Evolutionary conservation across 2,113 vertebrate species (phyloP).

Genomic region (Amazona guildingii): DNA sequence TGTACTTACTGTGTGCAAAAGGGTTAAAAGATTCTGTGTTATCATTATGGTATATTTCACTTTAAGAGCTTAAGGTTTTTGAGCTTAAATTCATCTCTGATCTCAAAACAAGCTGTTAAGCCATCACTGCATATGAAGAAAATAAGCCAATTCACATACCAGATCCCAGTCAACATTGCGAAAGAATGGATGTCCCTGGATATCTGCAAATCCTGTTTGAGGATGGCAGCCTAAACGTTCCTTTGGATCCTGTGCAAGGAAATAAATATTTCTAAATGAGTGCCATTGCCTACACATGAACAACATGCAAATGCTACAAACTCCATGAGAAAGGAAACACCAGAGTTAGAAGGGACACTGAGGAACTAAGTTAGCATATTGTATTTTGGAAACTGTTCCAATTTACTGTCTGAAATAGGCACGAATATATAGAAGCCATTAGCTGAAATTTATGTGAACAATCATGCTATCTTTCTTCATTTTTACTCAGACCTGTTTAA

Average conservation of each 20-base stretch:
- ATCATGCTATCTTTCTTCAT: not conserved
- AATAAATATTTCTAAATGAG: not conserved
- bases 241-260: conserved; percentile 86
- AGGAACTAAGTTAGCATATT: not conserved
- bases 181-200: conserved; percentile 96
- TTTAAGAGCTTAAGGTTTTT: not conserved
- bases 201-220: conserved; percentile 98
- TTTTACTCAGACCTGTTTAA: not conserved
- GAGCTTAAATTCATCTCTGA: not conserved
- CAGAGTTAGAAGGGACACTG: not conserved
- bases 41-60: not conserved
- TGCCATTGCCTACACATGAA: not conserved
- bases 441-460: not conserved
- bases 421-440: not conserved
- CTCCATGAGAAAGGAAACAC: not conserved
- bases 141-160: conserved; percentile 75
- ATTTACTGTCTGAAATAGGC: not conserved
- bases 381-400: not conserved
- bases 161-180: conserved; percentile 98
- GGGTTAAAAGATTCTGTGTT: not conserved
- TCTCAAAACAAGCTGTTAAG: not conserved
- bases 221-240: conserved; percentile 97
- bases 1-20: not conserved
- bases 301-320: not conserved
- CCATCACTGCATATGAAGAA: not conserved